phyloP scores from a whole-genome alignment of 2,113 vertebrate genomes.

The Smithornis capensis region DNA sequence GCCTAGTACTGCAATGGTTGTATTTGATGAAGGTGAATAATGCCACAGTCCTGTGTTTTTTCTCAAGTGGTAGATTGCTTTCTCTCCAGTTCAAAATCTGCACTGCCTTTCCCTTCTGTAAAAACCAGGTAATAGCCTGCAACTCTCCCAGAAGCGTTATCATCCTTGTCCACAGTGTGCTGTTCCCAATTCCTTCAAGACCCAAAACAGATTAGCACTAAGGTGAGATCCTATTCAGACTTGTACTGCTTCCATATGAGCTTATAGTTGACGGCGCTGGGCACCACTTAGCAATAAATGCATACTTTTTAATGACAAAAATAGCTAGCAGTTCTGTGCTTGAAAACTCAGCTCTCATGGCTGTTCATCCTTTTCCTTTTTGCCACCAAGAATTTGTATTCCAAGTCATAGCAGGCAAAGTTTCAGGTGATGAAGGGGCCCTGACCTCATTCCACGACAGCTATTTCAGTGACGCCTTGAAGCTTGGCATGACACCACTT shows the following conservation, averaged over 20 bases:
- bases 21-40: slow-evolving; percentile 1
- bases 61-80: slow-evolving; percentile 34
- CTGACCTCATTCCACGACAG: slow-evolving; percentile 2
- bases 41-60: slow-evolving; percentile 19
- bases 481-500: slow-evolving; percentile 47
- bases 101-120: slow-evolving; percentile 63
- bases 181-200: slow-evolving; percentile 51
- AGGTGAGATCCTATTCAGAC: slow-evolving; percentile 52
- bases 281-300: slow-evolving; percentile 13
- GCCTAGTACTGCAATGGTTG: background rate
- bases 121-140: slow-evolving; percentile 59
- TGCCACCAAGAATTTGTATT: slow-evolving; percentile 30
- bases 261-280: slow-evolving; percentile 26
- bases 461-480: slow-evolving; percentile 17
- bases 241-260: slow-evolving; percentile 23
- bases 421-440: slow-evolving; percentile 16
- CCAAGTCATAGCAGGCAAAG: background rate
- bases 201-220: slow-evolving; percentile 48
- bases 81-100: slow-evolving; percentile 49
- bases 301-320: slow-evolving; percentile 3
- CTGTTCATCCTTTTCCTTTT: slow-evolving; percentile 52
- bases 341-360: slow-evolving; percentile 42
- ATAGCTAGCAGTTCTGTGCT: slow-evolving; percentile 14
- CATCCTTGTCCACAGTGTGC: slow-evolving; percentile 61
- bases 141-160: slow-evolving; percentile 29